Evolutionary conservation across 1,140 invertebrate genomes (phyloP), one percentile per base, ranked within the genome.

Genomic region (Thaumatotibia leucotreta): DNA sequence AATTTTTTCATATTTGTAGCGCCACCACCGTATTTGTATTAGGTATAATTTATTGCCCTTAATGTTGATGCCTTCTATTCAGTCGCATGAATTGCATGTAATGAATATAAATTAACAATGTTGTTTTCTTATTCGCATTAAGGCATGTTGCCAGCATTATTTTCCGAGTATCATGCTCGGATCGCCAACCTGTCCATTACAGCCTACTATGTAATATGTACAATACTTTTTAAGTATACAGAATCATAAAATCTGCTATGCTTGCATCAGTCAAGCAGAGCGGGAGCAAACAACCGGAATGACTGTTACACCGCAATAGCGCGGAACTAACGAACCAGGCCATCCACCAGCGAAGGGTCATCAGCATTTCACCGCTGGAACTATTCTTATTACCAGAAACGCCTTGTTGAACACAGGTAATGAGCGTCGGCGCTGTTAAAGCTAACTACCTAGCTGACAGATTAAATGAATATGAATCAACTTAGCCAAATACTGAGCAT

Each of bases 251-350:
- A 45, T 45, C 35, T 39, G n/a, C 35, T 39, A 39, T 45, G 2
- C 39, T 17, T 20, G 39, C 10, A 54, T 52, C 27, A 65, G 14
- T 31, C 27, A 49, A 24, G 45, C 6, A 62, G 31, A 61, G 65
- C 61, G 58, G 61, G 54, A 31, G 73, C 74, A 68, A 70, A 68
- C 69, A 74, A 69, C 49, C 66, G 72, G 74, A 71, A 73, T 73
- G 74, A 77, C 76, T 75, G 77, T 77, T 75, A 75, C 61, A 52
- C 66, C 67, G 77, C 76, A 78, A 72, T 75, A 80, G 76, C 70
- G 77, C 80, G 80, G 77, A 80, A 82, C 77, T 76, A 76, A 79
- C 77, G 71, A 76, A 70, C 64, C 61, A 61, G 24, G 63, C 61
- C 58, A 61, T 64, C 64, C 52, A 22, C 24, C 65, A 63, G 33